A percentile compares a stretch with the other conserved stretches of the same genome.
phyloP scores from a whole-genome alignment of 2,113 vertebrate genomes.

The Jaculus jaculus region DNA sequence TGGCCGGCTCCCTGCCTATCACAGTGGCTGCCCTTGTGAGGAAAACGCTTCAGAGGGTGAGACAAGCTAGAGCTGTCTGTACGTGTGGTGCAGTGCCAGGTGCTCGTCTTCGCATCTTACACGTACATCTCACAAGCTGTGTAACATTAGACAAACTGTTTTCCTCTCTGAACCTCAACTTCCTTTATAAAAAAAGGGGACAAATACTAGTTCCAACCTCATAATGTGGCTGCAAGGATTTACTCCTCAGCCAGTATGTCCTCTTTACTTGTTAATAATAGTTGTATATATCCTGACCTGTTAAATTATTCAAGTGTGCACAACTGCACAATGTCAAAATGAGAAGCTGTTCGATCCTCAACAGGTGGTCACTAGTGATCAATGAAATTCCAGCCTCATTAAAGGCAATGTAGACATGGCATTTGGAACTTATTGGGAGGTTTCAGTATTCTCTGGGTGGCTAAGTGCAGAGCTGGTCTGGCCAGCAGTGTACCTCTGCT shows the following conservation, averaged over 20 bases:
- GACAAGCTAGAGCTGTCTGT: fast-evolving
- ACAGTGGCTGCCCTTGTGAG: too few relatives aligned
- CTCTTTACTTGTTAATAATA: slow-evolving; percentile 1
- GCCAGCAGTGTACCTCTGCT: neutral
- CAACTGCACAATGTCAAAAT: neutral
- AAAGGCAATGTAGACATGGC: neutral
- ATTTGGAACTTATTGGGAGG: neutral
- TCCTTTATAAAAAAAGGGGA: neutral
- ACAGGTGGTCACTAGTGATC: neutral
- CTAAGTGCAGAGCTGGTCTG: neutral
- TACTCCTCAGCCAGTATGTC: neutral
- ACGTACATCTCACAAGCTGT: neutral
- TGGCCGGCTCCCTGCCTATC: too few relatives aligned
- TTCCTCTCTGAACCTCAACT: neutral
- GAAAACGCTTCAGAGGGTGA: neutral
- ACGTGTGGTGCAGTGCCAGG: neutral
- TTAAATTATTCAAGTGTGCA: neutral
- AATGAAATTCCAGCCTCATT: slow-evolving; percentile 3
- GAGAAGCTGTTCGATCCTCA: neutral
- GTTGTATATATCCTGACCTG: slow-evolving; percentile 13
- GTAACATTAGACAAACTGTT: neutral
- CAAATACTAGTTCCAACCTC: neutral
- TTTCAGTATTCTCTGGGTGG: neutral
- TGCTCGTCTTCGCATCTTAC: too few relatives aligned
- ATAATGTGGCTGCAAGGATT: neutral